Percentiles rank a stretch among this genome's conserved stretches.
phyloP scores from a whole-genome alignment of 2,113 vertebrate genomes.

The Macroglossus sobrinus region DNA sequence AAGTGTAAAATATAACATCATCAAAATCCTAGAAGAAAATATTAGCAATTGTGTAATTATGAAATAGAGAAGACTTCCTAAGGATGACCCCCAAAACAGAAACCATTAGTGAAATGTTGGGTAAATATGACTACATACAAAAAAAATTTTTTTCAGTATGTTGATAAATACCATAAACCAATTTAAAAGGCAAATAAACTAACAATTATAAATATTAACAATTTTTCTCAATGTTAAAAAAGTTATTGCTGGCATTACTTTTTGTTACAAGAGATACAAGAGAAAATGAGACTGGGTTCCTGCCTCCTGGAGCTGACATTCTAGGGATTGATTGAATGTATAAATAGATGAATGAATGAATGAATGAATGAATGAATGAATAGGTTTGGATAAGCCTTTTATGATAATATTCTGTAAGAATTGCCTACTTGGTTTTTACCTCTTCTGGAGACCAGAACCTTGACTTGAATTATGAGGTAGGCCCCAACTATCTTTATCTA shows the following conservation, averaged over 20 bases:
- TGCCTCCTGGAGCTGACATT: not conserved
- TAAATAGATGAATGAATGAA: not conserved
- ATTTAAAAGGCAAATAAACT: not conserved
- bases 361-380: not conserved
- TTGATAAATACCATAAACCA: not conserved
- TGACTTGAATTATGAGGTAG: not conserved
- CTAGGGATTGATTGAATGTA: not conserved
- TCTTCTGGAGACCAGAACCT: not conserved
- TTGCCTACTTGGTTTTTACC: not conserved
- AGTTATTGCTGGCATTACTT: not conserved
- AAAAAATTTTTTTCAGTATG: not conserved
- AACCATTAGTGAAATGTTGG: not conserved
- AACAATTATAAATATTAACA: not conserved
- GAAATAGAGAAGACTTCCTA: not conserved
- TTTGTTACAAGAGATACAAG: not conserved
- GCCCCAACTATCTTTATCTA: not conserved
- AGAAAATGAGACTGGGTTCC: not conserved
- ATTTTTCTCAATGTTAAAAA: not conserved
- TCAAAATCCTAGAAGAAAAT: not conserved
- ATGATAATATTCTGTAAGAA: not conserved
- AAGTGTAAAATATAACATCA: not conserved
- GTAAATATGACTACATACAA: not conserved
- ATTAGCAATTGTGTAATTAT: not conserved
- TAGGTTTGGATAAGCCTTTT: not conserved
- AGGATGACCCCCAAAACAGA: not conserved